Conservation (phyloP, 1,140 invertebrate genomes). For the Spodoptera litura region DNA sequence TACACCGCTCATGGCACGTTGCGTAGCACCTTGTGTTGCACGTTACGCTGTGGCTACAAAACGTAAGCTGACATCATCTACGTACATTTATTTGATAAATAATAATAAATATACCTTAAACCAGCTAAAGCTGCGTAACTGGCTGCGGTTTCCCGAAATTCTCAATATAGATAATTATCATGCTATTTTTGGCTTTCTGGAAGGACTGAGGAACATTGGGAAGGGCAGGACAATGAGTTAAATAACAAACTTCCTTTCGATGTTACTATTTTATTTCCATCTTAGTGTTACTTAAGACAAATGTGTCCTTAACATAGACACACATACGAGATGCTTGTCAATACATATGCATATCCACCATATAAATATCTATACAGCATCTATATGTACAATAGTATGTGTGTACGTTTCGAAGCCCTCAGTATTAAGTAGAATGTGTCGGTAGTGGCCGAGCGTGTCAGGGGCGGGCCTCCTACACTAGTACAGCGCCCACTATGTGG, state of each 20-base stretch:
- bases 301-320: constrained; percentile 73
- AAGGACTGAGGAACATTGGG: background rate
- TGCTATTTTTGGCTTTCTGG: no score
- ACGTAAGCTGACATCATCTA: no score
- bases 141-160: no score
- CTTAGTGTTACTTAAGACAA: constrained; percentile 78
- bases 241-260: constrained; percentile 70
- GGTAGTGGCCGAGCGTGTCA: background rate
- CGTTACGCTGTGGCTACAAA: no score
- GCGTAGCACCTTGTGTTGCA: no score
- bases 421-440: constrained; percentile 26
- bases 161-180: no score
- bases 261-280: constrained; percentile 84
- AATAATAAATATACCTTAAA: no score
- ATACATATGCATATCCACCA: constrained; percentile 76
- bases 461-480: constrained; percentile 55
- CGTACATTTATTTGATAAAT: no score
- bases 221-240: constrained; percentile 50
- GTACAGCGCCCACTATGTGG: constrained; percentile 68
- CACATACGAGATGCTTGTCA: constrained; percentile 81
- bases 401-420: constrained; percentile 61
- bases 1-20: no score
- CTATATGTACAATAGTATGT: constrained; percentile 81
- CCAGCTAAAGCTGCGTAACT: no score
- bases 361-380: constrained; percentile 85